Base-by-base conservation (phyloP, 2,888 invertebrate genomes). In the Epirrita christyi region DNA sequence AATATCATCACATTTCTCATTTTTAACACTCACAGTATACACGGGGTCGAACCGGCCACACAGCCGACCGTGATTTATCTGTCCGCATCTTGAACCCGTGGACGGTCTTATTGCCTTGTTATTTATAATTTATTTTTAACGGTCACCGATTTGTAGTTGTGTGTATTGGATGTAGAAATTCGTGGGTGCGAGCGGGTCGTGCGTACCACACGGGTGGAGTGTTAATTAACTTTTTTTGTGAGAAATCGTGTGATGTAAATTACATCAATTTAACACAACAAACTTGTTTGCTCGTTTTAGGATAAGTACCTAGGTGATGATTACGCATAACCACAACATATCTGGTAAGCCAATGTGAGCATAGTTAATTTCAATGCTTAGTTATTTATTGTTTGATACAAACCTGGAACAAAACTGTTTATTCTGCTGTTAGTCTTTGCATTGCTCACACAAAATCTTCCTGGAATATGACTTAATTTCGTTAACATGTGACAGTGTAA, bases 101-200 rank as follows among this genome's bases (percentile, higher is more conserved):
- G 91, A 91, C 89, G 86, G 84, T 83, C 85, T 88, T 89, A 88
- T 88, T 86, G 87, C 83, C 81, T 92, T 89, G 90, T 92, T 91
- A 92, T 88, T 90, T 91, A 88, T 91, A 90, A 91, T 91, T 90
- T 92, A 90, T 89, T 91, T 92, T 91, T 92, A 90, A 90, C 88
- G 86, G 88, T 85, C 83, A 79, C 83, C 81, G 85, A 89, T 90
- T 89, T 85, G 86, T 88, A 83, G 80, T 75, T 77, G 68, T 70
- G 63, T 70, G 70, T 74, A 68, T 69, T 67, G 64, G 69, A 66
- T 58, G 61, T 65, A 66, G 67, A 72, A 71, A 72, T 73, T 68
- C 66, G 66, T 72, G 63, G 73, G 66, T 67, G 67, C 69, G 66
- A 69, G 71, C 63, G 70, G 70, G 68, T 74, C 70, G 70, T 70